phyloP scores from a whole-genome alignment of 2,888 invertebrate species.

The Mimumesa dahlbomi region DNA sequence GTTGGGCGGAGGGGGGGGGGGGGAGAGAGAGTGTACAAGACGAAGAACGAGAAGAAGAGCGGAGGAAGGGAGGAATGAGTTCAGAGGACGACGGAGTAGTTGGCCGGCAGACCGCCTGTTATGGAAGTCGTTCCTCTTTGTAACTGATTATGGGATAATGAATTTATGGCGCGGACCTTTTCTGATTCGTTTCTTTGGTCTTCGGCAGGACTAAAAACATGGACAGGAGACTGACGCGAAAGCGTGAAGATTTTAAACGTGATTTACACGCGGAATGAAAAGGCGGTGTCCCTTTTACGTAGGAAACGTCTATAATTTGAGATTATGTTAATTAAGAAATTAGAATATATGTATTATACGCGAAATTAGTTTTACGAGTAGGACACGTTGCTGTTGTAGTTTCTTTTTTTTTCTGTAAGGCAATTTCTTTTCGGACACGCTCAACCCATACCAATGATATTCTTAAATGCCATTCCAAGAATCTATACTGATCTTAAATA shows the following conservation, averaged over 20 bases:
- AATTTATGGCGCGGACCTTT: constrained; percentile 54
- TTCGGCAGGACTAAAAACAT: constrained; percentile 3
- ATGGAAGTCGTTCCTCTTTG: constrained; percentile 40
- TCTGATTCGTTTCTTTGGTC: constrained; percentile 36
- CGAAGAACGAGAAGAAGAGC: neutral
- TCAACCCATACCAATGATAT: neutral
- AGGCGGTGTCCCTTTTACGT: constrained; percentile 35
- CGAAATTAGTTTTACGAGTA: constrained; percentile 9
- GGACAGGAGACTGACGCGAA: constrained; percentile 3
- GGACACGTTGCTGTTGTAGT: neutral
- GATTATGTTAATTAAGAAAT: constrained; percentile 54
- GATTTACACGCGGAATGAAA: constrained; percentile 59
- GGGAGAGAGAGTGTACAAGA: constrained; percentile 3
- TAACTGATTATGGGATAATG: constrained; percentile 61
- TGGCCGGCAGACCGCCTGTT: constrained; percentile 30
- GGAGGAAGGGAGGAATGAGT: constrained; percentile 29
- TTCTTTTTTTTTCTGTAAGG: neutral
- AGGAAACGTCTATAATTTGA: constrained; percentile 49
- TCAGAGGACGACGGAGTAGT: constrained; percentile 30
- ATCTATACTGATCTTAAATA: neutral
- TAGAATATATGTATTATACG: constrained; percentile 31
- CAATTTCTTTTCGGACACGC: neutral
- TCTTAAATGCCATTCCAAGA: too few relatives aligned
- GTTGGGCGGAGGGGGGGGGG: neutral
- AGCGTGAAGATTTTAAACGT: constrained; percentile 47